phyloP scores from a whole-genome alignment of 2,797 vertebrate species.

The Mus minutoides region DNA sequence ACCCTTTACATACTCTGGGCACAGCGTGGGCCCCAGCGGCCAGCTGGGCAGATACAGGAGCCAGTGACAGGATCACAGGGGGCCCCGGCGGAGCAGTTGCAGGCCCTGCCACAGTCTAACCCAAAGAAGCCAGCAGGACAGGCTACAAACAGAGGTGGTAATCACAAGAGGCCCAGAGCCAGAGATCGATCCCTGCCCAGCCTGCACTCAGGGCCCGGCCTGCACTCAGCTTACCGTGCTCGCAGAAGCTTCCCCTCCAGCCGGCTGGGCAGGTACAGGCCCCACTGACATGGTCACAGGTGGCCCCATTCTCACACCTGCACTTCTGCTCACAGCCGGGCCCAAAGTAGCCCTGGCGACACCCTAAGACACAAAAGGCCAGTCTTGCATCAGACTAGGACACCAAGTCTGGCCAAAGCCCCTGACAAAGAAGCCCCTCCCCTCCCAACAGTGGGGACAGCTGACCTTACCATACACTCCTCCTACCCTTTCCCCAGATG shows the following conservation, averaged over 20 bases:
- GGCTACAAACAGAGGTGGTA: conserved; percentile 79
- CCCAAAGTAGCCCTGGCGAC: conserved; percentile 91
- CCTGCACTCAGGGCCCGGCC: accelerated
- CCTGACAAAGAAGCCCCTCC: neutral
- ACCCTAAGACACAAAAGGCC: conserved; percentile 86
- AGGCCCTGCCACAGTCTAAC: conserved; percentile 91
- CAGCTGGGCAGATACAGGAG: conserved; percentile 89
- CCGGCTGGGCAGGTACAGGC: conserved; percentile 94
- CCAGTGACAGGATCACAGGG: conserved; percentile 89
- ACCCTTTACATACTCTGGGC: conserved; percentile 88
- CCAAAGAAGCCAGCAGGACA: conserved; percentile 96
- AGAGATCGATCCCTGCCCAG: accelerated
- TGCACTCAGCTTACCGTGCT: conserved; percentile 89
- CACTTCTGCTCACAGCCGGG: conserved; percentile 90
- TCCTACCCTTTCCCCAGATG: too few relatives aligned
- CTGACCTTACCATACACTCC: neutral
- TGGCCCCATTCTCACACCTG: conserved; percentile 92
- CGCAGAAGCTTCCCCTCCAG: conserved; percentile 96
- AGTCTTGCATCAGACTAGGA: neutral
- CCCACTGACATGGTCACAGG: conserved; percentile 95
- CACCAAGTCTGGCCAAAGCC: neutral
- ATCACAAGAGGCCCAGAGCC: accelerated
- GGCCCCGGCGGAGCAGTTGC: conserved; percentile 91
- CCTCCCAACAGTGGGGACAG: too few relatives aligned
- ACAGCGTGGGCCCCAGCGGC: conserved; percentile 91